Evolutionary conservation across 2,797 vertebrate species (phyloP), one percentile per base, ranked within the genome.

Genomic region (Intellagama lesueurii): DNA sequence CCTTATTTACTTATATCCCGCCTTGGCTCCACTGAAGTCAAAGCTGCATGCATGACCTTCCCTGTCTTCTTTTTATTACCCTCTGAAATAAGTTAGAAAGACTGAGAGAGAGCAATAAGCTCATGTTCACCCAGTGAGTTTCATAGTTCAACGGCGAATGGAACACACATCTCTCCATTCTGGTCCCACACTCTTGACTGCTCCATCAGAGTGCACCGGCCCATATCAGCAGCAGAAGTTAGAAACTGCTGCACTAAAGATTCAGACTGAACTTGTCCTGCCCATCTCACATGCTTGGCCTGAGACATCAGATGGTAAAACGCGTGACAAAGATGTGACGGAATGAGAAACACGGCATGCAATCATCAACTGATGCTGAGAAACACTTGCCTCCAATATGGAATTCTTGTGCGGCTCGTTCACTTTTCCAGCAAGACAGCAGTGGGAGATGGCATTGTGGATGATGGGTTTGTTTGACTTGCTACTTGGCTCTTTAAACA

Each of bases 391-490:
- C 98, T 99, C 99, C 30, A 99, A 94, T 94, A 99, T 98, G 64
- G 98, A 98, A 91, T 98, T 99, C 97, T 99, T 99, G 93, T 98
- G 98, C 0, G 98, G 97, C 86, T 99, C 99, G 0, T 99, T 99
- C 96, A 99, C 99, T 96, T 99, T 99, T 8, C 99, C 99, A 0
- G 99, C 99, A 91, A 99, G 97, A 94, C 99, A 99, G 97, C 99
- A 99, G 93, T 99, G 99, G 44, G 99, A 97, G 75, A 99, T 98
- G 28, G 99, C 99, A 0, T 99, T 99, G 95, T 99, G 99, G 91
- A 99, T 99, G 91, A 99, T 99, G 0, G 98, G 97, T 87, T 99
- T 99, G 96, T 99, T 99, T 2, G 99, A 99, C 93, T 99, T 99
- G 94, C 98, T 98, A 68, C 99, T 99, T 83, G 99, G 99, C 82